A percentile compares a stretch with the other conserved stretches of the same genome.
These are phyloP conservation scores for Sinopyrophorus schimmeli DNA, from an alignment of 2,888 invertebrate species.

Conservation along the genomic window DNA sequence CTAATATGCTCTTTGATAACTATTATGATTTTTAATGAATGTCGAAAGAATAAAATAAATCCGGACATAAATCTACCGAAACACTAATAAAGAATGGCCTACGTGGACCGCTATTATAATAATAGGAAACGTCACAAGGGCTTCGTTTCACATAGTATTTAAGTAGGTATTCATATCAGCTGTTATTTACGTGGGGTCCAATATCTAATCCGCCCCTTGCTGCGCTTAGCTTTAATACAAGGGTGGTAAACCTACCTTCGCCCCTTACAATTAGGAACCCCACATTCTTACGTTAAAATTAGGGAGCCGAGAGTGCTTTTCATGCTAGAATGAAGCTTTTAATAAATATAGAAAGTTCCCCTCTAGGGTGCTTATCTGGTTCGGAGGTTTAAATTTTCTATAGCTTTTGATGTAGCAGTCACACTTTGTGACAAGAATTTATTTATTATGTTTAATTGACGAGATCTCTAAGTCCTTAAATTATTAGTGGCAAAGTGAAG, in stretches of 20 bases:
- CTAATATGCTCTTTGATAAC: no score
- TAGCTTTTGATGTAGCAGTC: no score
- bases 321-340: slow-evolving; percentile 22
- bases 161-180: slow-evolving; percentile 46
- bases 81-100: neutral
- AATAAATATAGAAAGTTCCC: slow-evolving; percentile 21
- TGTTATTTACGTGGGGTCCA: slow-evolving; percentile 42
- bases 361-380: slow-evolving; percentile 13
- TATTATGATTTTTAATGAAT: no score
- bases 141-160: slow-evolving; percentile 39
- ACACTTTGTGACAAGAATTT: no score
- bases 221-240: slow-evolving; percentile 47
- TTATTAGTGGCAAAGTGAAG: no score
- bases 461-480: no score
- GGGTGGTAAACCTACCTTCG: slow-evolving; percentile 44
- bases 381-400: slow-evolving; percentile 1
- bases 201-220: slow-evolving; percentile 42
- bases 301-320: slow-evolving; percentile 21
- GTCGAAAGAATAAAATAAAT: no score
- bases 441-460: no score
- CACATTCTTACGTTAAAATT: slow-evolving; percentile 34
- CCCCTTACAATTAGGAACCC: slow-evolving; percentile 47
- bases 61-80: no score
- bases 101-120: neutral
- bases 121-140: slow-evolving; percentile 13